These are phyloP conservation scores for Coilia nasus DNA, from an alignment of 2,797 vertebrate genomes.

Conservation along the genomic window DNA sequence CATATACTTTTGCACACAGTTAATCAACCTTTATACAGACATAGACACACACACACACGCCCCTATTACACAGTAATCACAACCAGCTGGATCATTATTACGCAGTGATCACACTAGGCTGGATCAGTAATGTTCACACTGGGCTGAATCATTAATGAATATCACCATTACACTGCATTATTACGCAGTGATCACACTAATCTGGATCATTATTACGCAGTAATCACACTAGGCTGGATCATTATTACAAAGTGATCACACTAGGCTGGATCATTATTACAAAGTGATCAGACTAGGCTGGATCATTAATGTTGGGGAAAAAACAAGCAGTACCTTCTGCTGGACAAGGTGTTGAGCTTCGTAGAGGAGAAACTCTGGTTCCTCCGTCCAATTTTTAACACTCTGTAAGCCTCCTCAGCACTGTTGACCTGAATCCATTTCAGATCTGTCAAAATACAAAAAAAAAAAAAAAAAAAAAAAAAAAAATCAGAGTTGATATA, in stretches of 20 bases:
- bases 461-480: constrained; percentile 70
- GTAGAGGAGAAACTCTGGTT: constrained; percentile 84
- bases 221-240: no score
- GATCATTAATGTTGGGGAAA: not conserved
- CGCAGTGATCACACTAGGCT: no score
- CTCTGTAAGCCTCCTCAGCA: constrained; percentile 79
- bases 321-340: constrained; percentile 76
- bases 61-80: constrained; percentile 8
- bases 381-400: constrained; percentile 81
- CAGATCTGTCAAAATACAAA: constrained; percentile 70
- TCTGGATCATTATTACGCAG: no score
- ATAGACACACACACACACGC: no score
- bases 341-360: constrained; percentile 82
- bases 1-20: not conserved
- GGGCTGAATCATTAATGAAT: not conserved
- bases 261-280: no score
- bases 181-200: no score
- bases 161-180: not conserved
- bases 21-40: not conserved
- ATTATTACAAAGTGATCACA: no score
- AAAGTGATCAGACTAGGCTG: no score
- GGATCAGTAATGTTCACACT: no score
- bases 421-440: constrained; percentile 84
- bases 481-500: not conserved
- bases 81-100: no score